Conservation (phyloP, 2,113 vertebrate genomes). For the Upupa epops region DNA sequence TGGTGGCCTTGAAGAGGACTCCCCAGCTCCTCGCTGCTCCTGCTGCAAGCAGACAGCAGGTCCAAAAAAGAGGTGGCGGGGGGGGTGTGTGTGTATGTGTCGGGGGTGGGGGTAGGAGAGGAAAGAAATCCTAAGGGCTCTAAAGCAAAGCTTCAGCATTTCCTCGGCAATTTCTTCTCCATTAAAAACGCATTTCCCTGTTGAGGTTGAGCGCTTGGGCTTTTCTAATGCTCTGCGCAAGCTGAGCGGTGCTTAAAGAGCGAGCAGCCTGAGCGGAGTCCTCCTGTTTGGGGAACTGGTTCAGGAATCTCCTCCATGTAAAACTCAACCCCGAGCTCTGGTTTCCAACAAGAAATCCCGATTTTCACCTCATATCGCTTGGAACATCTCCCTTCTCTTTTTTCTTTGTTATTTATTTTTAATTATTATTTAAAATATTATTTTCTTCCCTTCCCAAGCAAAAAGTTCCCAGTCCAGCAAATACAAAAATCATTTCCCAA, state of each 20-base stretch:
- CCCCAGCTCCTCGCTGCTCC: background rate
- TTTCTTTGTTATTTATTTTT: too few relatives aligned
- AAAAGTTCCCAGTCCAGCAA: background rate
- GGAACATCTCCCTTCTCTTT: background rate
- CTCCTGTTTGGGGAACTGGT: background rate
- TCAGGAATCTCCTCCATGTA: background rate
- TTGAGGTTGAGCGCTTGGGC: background rate
- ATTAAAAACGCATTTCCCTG: background rate
- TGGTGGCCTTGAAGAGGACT: background rate
- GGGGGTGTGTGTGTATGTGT: too few relatives aligned
- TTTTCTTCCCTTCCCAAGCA: rapidly evolving
- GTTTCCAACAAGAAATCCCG: background rate
- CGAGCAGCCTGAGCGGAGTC: background rate
- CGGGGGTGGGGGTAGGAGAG: too few relatives aligned
- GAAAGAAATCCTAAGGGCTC: background rate
- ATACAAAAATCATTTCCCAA: background rate
- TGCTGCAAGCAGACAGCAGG: background rate
- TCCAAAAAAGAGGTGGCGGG: background rate
- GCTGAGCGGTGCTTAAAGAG: background rate
- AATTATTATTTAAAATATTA: too few relatives aligned
- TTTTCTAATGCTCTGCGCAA: background rate
- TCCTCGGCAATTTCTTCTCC: background rate
- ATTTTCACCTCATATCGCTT: background rate
- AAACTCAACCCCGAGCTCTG: background rate
- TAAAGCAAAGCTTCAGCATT: background rate